phyloP scores from a whole-genome alignment of 2,113 vertebrate species.

The Halcyon malimbica region DNA sequence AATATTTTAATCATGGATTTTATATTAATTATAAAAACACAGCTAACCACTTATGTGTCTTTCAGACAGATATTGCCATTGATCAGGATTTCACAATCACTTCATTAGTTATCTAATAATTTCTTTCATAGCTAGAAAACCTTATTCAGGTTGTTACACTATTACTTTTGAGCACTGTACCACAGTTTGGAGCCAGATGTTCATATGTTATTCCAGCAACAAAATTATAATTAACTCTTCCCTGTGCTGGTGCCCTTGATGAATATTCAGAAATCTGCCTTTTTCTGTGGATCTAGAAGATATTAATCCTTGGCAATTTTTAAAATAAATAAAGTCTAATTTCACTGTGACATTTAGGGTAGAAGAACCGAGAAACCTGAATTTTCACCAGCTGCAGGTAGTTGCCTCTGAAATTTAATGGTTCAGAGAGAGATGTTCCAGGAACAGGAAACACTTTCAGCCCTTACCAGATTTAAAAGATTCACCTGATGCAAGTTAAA shows the following conservation, averaged over 20 bases:
- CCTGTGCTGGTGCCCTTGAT: background rate
- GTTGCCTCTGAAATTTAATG: background rate
- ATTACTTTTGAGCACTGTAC: background rate
- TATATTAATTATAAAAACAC: background rate
- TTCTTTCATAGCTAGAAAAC: background rate
- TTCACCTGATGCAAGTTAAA: background rate
- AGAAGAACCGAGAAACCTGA: background rate
- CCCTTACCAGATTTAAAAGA: background rate
- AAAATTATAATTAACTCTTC: background rate
- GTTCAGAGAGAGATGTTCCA: background rate
- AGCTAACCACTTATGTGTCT: background rate
- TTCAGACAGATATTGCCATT: background rate
- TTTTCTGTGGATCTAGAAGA: background rate
- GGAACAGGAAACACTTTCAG: background rate
- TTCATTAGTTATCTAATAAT: background rate
- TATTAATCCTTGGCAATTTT: background rate
- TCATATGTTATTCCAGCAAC: background rate
- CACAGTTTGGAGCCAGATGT: background rate
- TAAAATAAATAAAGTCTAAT: background rate
- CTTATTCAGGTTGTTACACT: background rate
- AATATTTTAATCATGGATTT: background rate
- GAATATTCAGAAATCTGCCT: background rate
- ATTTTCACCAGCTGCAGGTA: background rate
- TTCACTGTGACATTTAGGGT: background rate
- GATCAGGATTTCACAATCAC: background rate